A percentile compares a stretch with the other conserved stretches of the same genome.
Conservation (phyloP, 2,888 invertebrate genomes). For the Leptinotarsa juncta region DNA sequence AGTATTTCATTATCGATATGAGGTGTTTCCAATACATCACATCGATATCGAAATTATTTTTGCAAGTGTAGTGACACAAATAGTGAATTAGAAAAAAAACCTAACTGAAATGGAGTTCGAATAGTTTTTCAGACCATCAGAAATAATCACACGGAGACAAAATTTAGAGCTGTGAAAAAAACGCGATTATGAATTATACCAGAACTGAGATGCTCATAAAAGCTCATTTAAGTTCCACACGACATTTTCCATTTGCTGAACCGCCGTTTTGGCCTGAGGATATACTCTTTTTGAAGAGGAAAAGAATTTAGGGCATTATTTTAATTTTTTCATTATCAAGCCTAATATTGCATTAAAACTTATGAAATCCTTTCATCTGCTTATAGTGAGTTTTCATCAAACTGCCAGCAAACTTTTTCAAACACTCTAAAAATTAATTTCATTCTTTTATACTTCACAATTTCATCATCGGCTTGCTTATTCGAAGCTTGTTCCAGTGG, state of each 20-base stretch:
- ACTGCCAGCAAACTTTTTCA: slow-evolving; percentile 27
- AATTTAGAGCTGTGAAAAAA: too few species aligned
- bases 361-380: slow-evolving; percentile 27
- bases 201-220: neutral
- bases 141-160: too few species aligned
- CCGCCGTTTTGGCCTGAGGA: neutral
- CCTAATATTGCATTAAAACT: slow-evolving; percentile 30
- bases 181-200: neutral
- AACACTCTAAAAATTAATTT: slow-evolving; percentile 35
- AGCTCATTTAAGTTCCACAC: neutral
- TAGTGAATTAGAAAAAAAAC: too few species aligned
- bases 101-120: too few species aligned
- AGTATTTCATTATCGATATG: too few species aligned
- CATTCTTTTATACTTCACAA: slow-evolving; percentile 32
- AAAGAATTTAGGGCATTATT: slow-evolving; percentile 10
- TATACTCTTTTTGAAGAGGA: neutral
- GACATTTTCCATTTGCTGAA: neutral
- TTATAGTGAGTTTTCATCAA: slow-evolving; percentile 30
- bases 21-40: too few species aligned
- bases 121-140: too few species aligned
- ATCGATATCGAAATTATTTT: too few species aligned
- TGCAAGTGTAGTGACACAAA: too few species aligned
- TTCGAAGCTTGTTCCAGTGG: slow-evolving; percentile 29
- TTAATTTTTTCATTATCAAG: slow-evolving; percentile 22
- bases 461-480: slow-evolving; percentile 34